Evolutionary conservation across 2,888 invertebrate species (phyloP), one percentile per base, ranked within the genome.

Genomic region (Epinotia demarniana): DNA sequence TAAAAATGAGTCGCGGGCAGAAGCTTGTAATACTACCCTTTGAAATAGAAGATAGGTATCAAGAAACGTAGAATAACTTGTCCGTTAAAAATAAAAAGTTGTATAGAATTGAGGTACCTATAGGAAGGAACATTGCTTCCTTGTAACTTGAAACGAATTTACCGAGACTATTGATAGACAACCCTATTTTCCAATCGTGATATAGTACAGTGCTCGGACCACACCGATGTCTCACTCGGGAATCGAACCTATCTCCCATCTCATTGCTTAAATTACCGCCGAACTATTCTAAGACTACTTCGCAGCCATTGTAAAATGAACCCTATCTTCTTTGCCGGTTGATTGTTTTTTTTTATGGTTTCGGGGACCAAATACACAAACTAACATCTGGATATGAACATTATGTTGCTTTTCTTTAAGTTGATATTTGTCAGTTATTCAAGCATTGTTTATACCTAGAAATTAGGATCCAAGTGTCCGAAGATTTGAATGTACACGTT

Each of bases 141-240:
- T 9, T 9, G 9, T 39, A 39, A 39, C 39, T 8, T 53, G 53
- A 53, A 53, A n/a, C 53, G 8, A 53, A 53, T 6, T 8, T n/a
- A 8, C n/a, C 53, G 4, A 53, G n/a, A 53, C 4, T 53, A 33
- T 33, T 33, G 16, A n/a, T 33, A 33, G 53, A 3, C 75, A 75
- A 53, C 75, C 75, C 75, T 75, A 60, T 16, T 9, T 39, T 39
- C 61, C n/a, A 3, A 71, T 75, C 75, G 49, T 46, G 75, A 75
- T 75, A 66, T 53, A 18, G 9, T 39, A 66, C 58, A 18, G 9
- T 39, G 39, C 23, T 0, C 46, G 64, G 75, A 75, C 75, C 75
- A 75, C 75, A 75, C 75, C n/a, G 60, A 75, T 64, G 75, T 70
- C 75, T 75, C 75, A 75, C 70, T 75, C 70, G n/a, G 64, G 53